Base-by-base conservation (phyloP, 1,140 invertebrate species). In the Harlomillsia oculata region DNA sequence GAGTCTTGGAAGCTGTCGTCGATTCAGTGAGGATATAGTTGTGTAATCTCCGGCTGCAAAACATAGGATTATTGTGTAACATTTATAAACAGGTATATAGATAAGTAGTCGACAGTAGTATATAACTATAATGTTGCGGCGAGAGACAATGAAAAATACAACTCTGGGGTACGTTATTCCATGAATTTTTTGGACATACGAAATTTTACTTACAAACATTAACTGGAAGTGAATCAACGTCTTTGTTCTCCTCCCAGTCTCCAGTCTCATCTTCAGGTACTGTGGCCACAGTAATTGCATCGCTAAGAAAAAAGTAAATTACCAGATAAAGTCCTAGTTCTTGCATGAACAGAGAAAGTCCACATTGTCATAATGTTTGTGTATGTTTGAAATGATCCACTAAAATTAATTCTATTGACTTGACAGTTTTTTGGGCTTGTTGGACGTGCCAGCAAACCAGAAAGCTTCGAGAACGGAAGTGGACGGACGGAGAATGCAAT, bases 191-290 rank as follows among this genome's bases (percentile, higher is more conserved):
- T 45, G 29, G n/a, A n/a, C 21, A 28, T 36, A 28, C n/a, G n/a
- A 21, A 50, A 50, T 26, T 14, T 18, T 2, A 40, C 34, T 2
- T 50, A 64, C 62, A 58, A 48, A 52, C 37, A 30, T 51, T 64
- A 26, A 64, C 23, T 16, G 34, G 51, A 28, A 64, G 40, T 18
- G 45, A 54, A n/a, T 64, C 62, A 25, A 36, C 28, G 5, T 55
- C 60, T 34, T 56, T 54, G 18, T 30, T 30, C 5, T 62, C 59
- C 14, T 62, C 63, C 63, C 63, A 65, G 28, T 65, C 63, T 49
- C 20, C 18, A 34, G 53, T 59, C 32, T 65, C 59, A 32, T 59
- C 53, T 44, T 65, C 63, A 56, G 63, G 59, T 59, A 65, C 63
- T 26, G 59, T 63, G 40, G 57, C 46, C 5, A 53, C 45, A 18